Conservation (phyloP, 2,113 vertebrate genomes). For the Charina bottae region DNA sequence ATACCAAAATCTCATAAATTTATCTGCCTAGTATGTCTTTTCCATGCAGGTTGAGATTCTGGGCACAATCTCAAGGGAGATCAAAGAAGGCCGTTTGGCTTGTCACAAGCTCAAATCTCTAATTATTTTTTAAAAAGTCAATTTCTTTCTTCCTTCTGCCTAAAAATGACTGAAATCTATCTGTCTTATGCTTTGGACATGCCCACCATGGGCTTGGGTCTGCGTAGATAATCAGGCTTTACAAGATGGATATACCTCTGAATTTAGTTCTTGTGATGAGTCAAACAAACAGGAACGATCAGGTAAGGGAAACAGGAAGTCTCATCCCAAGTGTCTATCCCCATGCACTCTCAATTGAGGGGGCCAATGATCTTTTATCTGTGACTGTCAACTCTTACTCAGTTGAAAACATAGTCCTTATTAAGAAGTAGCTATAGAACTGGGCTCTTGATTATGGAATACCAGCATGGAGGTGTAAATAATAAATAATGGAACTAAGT, state of each 20-base stretch:
- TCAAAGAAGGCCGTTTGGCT: background rate
- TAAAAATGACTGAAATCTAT: background rate
- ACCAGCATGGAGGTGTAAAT: background rate
- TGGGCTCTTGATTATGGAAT: background rate
- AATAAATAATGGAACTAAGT: background rate
- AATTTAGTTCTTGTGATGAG: background rate
- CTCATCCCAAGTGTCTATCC: background rate
- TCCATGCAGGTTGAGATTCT: background rate
- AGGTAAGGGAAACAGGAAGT: background rate
- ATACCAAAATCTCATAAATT: background rate
- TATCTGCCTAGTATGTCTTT: background rate
- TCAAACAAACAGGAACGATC: background rate
- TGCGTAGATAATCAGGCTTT: background rate
- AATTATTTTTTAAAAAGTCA: background rate
- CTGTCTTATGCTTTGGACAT: background rate
- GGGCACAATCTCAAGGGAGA: background rate
- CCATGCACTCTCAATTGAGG: too few species aligned
- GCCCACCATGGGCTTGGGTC: background rate
- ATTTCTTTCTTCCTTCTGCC: background rate
- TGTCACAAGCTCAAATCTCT: background rate
- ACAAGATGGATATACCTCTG: background rate
- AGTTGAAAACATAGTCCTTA: background rate
- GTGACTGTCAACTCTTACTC: background rate
- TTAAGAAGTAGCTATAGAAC: background rate
- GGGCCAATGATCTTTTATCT: background rate